A percentile compares a stretch with the other conserved stretches of the same genome.
These are phyloP conservation scores for Madoqua kirkii DNA, from an alignment of 2,113 vertebrate genomes.

Conservation along the genomic window DNA sequence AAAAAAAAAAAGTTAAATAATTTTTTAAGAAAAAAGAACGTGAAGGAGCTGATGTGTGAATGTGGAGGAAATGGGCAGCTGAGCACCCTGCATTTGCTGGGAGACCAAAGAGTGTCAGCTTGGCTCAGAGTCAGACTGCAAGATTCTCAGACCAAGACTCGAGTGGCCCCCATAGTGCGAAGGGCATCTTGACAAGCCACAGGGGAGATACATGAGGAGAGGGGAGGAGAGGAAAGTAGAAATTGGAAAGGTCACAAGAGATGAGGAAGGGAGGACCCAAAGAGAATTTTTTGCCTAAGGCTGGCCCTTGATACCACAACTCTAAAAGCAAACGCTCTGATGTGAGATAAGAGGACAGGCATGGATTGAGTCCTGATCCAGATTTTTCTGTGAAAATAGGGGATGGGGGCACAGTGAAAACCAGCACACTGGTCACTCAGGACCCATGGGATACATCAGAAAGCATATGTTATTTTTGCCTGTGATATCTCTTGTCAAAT, in stretches of 20 bases:
- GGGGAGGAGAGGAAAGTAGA: background rate
- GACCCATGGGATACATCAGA: background rate
- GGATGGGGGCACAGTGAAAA: background rate
- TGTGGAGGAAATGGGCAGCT: accelerated
- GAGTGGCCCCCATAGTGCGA: too few relatives aligned
- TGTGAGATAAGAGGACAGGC: background rate
- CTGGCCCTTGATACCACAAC: background rate
- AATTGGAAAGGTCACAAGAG: background rate
- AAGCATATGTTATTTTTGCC: background rate
- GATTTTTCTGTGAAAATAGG: background rate
- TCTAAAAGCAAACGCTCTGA: background rate
- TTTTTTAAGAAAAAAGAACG: background rate
- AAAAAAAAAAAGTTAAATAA: too few relatives aligned
- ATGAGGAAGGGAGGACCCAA: background rate
- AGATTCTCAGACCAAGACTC: background rate
- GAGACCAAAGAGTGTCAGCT: accelerated
- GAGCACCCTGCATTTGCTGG: too few relatives aligned
- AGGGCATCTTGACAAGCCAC: background rate
- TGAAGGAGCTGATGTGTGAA: background rate
- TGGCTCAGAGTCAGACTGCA: background rate
- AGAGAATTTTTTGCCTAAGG: background rate
- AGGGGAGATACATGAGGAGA: background rate
- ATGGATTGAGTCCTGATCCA: too few relatives aligned
- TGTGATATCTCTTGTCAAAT: background rate
- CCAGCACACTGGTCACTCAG: accelerated